Conservation (phyloP, 2,113 vertebrate species). For the Cinclus cinclus region DNA sequence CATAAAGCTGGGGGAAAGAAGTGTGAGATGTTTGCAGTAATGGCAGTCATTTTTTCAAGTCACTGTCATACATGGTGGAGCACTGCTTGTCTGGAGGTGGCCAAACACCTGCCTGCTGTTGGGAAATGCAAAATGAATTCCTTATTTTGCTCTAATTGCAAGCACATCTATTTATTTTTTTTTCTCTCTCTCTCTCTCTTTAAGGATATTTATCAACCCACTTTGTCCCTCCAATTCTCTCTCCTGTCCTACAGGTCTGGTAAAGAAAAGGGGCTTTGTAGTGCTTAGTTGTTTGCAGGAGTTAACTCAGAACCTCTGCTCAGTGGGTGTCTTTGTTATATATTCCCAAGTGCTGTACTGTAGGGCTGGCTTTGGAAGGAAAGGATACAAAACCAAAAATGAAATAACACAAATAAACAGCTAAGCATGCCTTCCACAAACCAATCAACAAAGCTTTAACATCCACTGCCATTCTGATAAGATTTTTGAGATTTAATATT, state of each 20-base stretch:
- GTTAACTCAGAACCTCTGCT: background rate
- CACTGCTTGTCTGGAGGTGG: background rate
- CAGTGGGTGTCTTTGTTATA: background rate
- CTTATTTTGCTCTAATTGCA: background rate
- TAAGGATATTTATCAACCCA: background rate
- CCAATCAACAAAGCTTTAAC: background rate
- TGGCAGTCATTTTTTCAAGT: background rate
- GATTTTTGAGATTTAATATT: background rate
- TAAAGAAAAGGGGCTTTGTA: background rate
- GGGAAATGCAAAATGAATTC: background rate
- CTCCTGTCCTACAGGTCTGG: accelerated
- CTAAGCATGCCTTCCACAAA: background rate
- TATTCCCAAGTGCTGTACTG: background rate
- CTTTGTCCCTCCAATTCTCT: background rate
- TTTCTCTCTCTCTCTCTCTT: background rate
- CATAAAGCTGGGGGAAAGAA: background rate
- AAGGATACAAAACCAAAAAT: background rate
- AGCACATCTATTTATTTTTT: background rate
- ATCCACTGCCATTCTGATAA: background rate
- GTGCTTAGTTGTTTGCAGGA: background rate
- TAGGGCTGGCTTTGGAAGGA: background rate
- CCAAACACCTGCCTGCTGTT: background rate
- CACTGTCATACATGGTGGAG: background rate
- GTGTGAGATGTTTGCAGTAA: accelerated
- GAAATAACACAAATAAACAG: background rate